Evolutionary conservation across 1,140 invertebrate species (phyloP).

Genomic region (Ceratina japonica): DNA sequence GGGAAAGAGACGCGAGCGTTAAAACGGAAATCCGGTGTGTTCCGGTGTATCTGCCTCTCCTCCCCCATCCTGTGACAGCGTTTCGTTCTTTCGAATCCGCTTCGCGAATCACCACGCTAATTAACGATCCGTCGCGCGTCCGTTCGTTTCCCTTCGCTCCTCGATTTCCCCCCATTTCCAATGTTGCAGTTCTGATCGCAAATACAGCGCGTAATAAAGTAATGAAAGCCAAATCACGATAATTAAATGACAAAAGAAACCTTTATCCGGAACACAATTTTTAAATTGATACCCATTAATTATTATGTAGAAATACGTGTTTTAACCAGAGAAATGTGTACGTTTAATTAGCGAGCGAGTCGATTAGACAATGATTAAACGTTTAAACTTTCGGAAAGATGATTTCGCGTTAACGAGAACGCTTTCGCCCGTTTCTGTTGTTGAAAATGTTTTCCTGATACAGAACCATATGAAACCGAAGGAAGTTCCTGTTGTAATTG

Average conservation of each 20-base stretch:
- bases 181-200: not conserved
- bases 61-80: constrained; percentile 7
- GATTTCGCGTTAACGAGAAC: not conserved
- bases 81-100: constrained; percentile 39
- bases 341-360: no score
- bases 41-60: constrained; percentile 65
- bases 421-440: not conserved
- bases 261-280: no score
- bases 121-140: constrained; percentile 29
- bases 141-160: not conserved
- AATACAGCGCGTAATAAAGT: no score
- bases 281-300: no score
- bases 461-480: not conserved
- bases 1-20: constrained; percentile 26
- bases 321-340: no score
- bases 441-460: constrained; percentile 1
- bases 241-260: no score
- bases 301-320: no score
- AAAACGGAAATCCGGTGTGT: constrained; percentile 77
- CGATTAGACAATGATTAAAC: no score
- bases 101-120: constrained; percentile 19
- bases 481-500: constrained; percentile 23
- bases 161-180: not conserved
- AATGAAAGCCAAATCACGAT: no score
- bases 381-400: not conserved